Percentiles rank a stretch among this genome's conserved stretches.
Conservation (phyloP, 2,888 invertebrate species). For the Sarcophaga caerulescens region DNA sequence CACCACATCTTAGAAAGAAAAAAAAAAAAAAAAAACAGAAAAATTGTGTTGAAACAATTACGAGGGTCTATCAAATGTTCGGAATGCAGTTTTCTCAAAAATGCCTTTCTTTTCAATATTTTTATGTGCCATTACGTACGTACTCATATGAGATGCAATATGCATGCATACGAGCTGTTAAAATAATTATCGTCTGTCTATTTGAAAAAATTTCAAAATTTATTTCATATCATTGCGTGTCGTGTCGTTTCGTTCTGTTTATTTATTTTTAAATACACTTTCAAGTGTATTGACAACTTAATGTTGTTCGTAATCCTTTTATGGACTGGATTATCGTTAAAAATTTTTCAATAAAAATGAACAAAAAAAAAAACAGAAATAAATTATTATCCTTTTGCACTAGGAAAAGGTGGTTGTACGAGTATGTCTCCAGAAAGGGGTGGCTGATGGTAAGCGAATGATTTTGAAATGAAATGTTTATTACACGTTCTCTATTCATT, state of each 20-base stretch:
- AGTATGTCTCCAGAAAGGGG: background rate
- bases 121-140: too few species aligned
- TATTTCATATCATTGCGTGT: too few species aligned
- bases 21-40: too few species aligned
- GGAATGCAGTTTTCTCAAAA: too few species aligned
- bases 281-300: constrained; percentile 77
- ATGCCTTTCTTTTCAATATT: too few species aligned
- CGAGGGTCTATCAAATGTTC: too few species aligned
- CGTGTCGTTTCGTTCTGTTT: background rate
- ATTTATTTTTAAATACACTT: constrained; percentile 38
- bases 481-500: constrained; percentile 14
- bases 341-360: constrained; percentile 71
- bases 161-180: too few species aligned
- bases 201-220: too few species aligned
- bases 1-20: too few species aligned
- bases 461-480: background rate
- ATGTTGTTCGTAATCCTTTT: constrained; percentile 78
- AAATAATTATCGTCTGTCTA: too few species aligned
- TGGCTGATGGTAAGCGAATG: background rate
- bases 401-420: background rate
- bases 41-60: constrained; percentile 39
- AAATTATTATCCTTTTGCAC: constrained; percentile 30
- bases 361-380: constrained; percentile 7
- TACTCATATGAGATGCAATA: too few species aligned
- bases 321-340: constrained; percentile 76